These are phyloP conservation scores for Sinocyclocheilus rhinocerous DNA, from an alignment of 2,113 vertebrate genomes.

Conservation along the genomic window DNA sequence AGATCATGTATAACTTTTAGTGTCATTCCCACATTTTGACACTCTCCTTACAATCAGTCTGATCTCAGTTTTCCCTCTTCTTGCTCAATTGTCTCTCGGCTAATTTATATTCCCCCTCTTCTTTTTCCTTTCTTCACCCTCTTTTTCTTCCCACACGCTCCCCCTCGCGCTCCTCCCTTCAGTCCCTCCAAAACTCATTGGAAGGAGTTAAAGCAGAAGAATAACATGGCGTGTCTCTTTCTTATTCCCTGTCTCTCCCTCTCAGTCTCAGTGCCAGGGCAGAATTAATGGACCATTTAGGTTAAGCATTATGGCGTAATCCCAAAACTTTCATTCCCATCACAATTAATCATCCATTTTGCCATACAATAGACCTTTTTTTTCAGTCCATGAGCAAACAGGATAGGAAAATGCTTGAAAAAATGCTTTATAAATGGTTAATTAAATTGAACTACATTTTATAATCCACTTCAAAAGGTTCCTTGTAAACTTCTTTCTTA, in stretches of 20 bases:
- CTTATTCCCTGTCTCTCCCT: not conserved
- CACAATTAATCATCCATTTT: slow-evolving; percentile 5
- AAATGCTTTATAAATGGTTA: not conserved
- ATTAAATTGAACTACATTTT: not conserved
- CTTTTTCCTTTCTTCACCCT: not conserved
- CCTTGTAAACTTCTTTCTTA: not conserved
- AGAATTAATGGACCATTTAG: slow-evolving; percentile 19
- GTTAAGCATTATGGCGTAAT: not conserved
- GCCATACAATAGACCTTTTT: not conserved
- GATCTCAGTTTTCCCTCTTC: not conserved
- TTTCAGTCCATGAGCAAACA: not conserved
- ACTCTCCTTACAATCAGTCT: not conserved
- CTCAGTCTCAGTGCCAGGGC: slow-evolving; percentile 12
- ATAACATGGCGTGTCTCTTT: not conserved
- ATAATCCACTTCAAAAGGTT: not conserved
- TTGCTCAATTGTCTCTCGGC: not conserved
- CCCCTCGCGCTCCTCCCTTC: slow-evolving; percentile 11
- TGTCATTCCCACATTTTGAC: not conserved
- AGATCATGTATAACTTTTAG: not conserved
- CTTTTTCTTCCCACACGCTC: not conserved
- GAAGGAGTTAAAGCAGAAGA: slow-evolving; percentile 14
- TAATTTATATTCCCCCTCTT: slow-evolving; percentile 22
- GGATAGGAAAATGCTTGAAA: not conserved
- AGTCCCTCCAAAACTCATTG: not conserved
- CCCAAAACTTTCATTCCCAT: slow-evolving; percentile 11